Percentiles rank a stretch among this genome's conserved stretches.
These are phyloP conservation scores for Lasioglossum calceatum DNA, from an alignment of 2,888 invertebrate genomes.

Conservation along the genomic window DNA sequence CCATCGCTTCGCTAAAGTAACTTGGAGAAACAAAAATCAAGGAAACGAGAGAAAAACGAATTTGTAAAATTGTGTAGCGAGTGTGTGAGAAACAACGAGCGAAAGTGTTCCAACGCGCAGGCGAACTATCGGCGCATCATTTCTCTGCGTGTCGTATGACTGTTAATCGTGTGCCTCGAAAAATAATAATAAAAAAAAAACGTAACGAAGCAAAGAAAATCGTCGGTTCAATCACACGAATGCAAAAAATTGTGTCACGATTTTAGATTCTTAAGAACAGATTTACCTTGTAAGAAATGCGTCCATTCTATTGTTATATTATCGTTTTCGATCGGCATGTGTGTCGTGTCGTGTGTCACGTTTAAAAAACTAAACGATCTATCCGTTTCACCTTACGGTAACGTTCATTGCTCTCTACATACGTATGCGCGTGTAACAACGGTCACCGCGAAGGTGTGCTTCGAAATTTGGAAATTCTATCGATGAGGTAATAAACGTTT, in stretches of 20 bases:
- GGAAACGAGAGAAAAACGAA: constrained; percentile 17
- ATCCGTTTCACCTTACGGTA: constrained; percentile 55
- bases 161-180: constrained; percentile 29
- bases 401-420: constrained; percentile 59
- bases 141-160: constrained; percentile 42
- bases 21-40: neutral
- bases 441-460: constrained; percentile 61
- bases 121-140: constrained; percentile 31
- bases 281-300: constrained; percentile 49
- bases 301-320: constrained; percentile 54
- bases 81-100: constrained; percentile 47
- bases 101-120: constrained; percentile 47
- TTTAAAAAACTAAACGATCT: constrained; percentile 28
- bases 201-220: constrained; percentile 26
- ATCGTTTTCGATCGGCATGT: constrained; percentile 36
- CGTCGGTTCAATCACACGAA: constrained; percentile 39
- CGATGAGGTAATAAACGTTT: constrained; percentile 73
- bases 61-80: constrained; percentile 55
- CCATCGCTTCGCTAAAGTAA: constrained; percentile 26
- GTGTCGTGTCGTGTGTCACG: constrained; percentile 47
- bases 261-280: constrained; percentile 53
- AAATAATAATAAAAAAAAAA: neutral
- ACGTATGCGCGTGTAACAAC: constrained; percentile 48
- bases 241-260: constrained; percentile 33
- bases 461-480: constrained; percentile 68